Percentiles rank a stretch among this genome's conserved stretches.
These are phyloP conservation scores for Hyposmocoma kahamanoa DNA, from an alignment of 1,140 invertebrate genomes.

Conservation along the genomic window DNA sequence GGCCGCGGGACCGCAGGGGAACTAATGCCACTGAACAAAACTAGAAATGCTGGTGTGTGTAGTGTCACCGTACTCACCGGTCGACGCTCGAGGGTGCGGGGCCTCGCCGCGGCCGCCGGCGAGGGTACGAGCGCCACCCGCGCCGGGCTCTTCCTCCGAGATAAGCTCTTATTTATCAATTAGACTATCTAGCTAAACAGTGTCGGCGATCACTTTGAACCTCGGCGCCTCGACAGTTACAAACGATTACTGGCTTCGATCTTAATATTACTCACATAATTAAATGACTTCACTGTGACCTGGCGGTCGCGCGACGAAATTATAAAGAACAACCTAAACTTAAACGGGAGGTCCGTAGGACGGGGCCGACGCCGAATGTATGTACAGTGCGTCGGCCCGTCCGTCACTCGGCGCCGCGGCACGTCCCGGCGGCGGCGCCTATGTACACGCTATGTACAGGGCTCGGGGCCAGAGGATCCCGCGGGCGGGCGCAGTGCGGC, in stretches of 20 bases:
- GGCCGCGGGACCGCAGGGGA: slow-evolving; percentile 28
- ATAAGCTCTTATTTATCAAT: slow-evolving; percentile 45
- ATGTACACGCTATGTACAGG: slow-evolving; percentile 31
- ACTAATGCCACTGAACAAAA: no score
- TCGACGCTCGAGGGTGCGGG: slow-evolving; percentile 6
- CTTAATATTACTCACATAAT: slow-evolving; percentile 44
- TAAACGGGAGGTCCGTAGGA: slow-evolving; percentile 17
- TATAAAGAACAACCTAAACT: slow-evolving; percentile 42
- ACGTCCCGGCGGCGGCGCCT: slow-evolving; percentile 34
- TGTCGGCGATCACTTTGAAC: slow-evolving; percentile 29
- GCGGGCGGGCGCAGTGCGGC: slow-evolving; percentile 47
- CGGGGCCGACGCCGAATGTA: slow-evolving; percentile 25
- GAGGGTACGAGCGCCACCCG: slow-evolving; percentile 19
- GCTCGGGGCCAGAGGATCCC: slow-evolving; percentile 56
- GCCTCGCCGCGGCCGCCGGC: slow-evolving; percentile 14
- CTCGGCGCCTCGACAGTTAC: slow-evolving; percentile 27
- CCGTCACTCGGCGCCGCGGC: slow-evolving; percentile 27
- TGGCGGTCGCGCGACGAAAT: slow-evolving; percentile 18
- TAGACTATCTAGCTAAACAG: slow-evolving; percentile 43
- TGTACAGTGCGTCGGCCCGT: slow-evolving; percentile 32
- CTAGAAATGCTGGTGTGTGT: no score
- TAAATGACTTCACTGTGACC: slow-evolving; percentile 37
- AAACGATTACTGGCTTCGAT: slow-evolving; percentile 47
- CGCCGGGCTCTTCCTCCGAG: slow-evolving; percentile 31
- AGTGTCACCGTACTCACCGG: slow-evolving; percentile 27